phyloP scores from a whole-genome alignment of 2,888 invertebrate species.

The Yponomeuta sedellus region DNA sequence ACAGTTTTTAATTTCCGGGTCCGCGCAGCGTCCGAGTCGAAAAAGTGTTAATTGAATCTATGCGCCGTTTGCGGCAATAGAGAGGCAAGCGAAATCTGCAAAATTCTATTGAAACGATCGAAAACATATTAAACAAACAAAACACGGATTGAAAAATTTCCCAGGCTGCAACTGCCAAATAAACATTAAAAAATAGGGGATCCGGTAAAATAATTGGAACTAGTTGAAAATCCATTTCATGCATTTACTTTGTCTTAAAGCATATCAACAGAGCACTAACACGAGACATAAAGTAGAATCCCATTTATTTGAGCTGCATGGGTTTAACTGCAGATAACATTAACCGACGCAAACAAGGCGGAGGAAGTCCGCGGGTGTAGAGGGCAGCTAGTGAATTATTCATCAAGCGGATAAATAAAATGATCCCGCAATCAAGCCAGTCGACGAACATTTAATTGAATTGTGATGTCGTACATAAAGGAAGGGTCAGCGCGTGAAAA shows the following conservation, averaged over 20 bases:
- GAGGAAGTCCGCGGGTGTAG: slow-evolving; percentile 29
- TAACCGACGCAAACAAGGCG: slow-evolving; percentile 11
- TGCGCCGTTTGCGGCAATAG: slow-evolving; percentile 33
- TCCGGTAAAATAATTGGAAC: neutral
- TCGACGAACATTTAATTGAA: slow-evolving; percentile 49
- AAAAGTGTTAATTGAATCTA: slow-evolving; percentile 68
- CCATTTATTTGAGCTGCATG: neutral
- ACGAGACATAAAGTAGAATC: neutral
- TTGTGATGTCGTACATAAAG: slow-evolving; percentile 46
- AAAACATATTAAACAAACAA: neutral
- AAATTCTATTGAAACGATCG: slow-evolving; percentile 2
- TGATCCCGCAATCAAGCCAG: slow-evolving; percentile 44
- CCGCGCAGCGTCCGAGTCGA: slow-evolving; percentile 54
- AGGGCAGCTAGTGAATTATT: slow-evolving; percentile 47
- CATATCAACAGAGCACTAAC: slow-evolving; percentile 1
- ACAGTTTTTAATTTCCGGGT: slow-evolving; percentile 71
- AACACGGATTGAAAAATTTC: neutral
- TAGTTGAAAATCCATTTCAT: neutral
- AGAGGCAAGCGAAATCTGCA: slow-evolving; percentile 9
- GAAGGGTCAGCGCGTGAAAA: slow-evolving; percentile 43
- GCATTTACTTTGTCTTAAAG: neutral
- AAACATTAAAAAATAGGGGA: slow-evolving; percentile 7
- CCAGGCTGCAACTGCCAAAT: neutral
- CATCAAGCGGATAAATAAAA: slow-evolving; percentile 45
- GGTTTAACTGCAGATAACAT: slow-evolving; percentile 11